These are phyloP conservation scores for Conomelus anceps DNA, from an alignment of 2,888 invertebrate genomes.

Conservation along the genomic window DNA sequence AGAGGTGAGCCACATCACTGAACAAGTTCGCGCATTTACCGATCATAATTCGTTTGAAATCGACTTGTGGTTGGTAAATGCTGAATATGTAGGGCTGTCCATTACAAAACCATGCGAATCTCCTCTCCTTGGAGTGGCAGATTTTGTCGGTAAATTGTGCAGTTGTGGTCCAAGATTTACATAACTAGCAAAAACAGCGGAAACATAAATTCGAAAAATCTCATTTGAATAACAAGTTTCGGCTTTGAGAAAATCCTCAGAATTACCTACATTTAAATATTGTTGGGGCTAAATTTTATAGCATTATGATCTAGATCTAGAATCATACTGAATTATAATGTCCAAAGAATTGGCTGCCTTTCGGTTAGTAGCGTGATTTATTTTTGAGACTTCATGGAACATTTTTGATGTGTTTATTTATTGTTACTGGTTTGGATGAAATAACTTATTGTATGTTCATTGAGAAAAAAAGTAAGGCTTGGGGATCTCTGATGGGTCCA, in stretches of 20 bases:
- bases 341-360: neutral
- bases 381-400: neutral
- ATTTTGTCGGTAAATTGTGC: neutral
- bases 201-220: neutral
- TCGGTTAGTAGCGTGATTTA: neutral
- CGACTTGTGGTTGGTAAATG: neutral
- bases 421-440: neutral
- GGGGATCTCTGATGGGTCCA: no score
- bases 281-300: neutral
- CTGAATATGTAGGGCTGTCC: neutral
- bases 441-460: neutral
- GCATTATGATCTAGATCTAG: neutral
- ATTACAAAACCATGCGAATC: neutral
- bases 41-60: neutral
- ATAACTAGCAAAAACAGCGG: neutral
- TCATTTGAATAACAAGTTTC: neutral
- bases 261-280: neutral
- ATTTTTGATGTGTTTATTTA: neutral
- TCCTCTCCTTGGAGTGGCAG: neutral
- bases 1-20: neutral
- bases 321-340: neutral
- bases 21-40: neutral
- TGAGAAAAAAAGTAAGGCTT: neutral
- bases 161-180: neutral
- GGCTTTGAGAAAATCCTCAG: neutral